A percentile compares a stretch with the other conserved stretches of the same genome.
Evolutionary conservation across 2,888 invertebrate species (phyloP).

Genomic region (Athrips mouffetella): DNA sequence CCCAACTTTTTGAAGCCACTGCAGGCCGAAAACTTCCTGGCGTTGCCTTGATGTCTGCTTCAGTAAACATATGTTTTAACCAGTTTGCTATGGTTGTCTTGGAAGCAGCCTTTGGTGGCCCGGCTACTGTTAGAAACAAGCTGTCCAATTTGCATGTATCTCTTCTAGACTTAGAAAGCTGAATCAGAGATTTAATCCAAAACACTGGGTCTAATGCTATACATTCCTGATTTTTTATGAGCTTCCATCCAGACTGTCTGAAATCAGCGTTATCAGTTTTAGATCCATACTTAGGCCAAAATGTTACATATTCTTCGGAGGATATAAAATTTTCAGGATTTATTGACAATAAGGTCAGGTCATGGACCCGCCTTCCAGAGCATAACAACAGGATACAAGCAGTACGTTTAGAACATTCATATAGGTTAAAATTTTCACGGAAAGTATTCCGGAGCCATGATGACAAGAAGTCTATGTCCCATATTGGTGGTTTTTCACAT

Average conservation of each 20-base stretch:
- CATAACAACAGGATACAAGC: slow-evolving; percentile 6
- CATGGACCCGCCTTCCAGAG: slow-evolving; percentile 8
- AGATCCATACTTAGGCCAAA: slow-evolving; percentile 12
- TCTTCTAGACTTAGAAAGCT: neutral
- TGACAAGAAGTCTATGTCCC: neutral
- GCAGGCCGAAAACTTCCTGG: slow-evolving; percentile 13
- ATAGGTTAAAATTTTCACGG: neutral
- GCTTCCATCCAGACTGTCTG: slow-evolving; percentile 11
- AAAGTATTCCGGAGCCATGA: neutral
- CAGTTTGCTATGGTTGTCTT: slow-evolving; percentile 6
- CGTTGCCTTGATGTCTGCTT: slow-evolving; percentile 7
- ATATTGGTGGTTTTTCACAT: neutral
- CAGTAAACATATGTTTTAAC: neutral
- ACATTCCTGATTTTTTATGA: neutral
- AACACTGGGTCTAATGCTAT: slow-evolving; percentile 6
- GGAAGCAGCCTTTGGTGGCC: slow-evolving; percentile 8
- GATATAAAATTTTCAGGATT: neutral
- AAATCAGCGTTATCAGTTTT: slow-evolving; percentile 2
- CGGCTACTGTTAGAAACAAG: slow-evolving; percentile 3
- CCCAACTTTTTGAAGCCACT: slow-evolving; percentile 13
- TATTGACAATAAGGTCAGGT: slow-evolving; percentile 4
- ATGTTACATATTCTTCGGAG: neutral
- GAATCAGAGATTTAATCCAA: slow-evolving; percentile 4
- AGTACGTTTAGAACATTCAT: neutral
- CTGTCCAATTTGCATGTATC: neutral